Evolutionary conservation across 2,113 vertebrate genomes (phyloP), one percentile per base, ranked within the genome.

Genomic region (Cyprinodon brontotheroides): DNA sequence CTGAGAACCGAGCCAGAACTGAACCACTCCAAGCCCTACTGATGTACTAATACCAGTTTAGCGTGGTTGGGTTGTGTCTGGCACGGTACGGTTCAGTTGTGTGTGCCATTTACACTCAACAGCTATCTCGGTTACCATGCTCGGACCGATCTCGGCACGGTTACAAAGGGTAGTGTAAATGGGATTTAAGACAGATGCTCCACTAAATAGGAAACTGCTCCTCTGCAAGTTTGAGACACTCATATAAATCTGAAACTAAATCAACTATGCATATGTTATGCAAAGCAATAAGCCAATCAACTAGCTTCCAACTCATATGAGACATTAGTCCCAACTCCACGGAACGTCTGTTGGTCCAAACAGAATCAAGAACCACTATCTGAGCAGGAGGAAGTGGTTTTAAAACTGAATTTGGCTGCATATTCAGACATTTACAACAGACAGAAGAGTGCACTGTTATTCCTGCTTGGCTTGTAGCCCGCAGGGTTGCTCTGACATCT

Each of bases 351-450:
- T 53, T 59, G 37, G 40, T 48, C 45, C 47, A 59, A 14, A 8
- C 72, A 41, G 63, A 50, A 72, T 59, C 53, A 77, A 59, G 61
- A 1, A 7, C 75, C 29, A 29, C 79, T 72, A 61, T 70, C 70
- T 63, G 64, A 72, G 75, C 4, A 22, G 74, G 74, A 82, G 84
- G 82, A 88, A 84, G 66, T 29, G 38, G 74, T 68, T 47, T 47
- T 65, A 13, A n/a, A 80, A 72, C 50, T 4, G 36, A 22, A 37
- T 75, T 74, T 74, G 80, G 66, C 80, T 37, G 72, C 74, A 68
- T 79, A 79, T 72, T 76, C 68, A 64, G 74, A 88, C 84, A 91
- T 87, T 85, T 89, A 84, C 80, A 83, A 75, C 61, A 38, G 75
- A 90, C 84, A 88, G 79, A 88, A 84, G 10, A 0, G 67, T 82